Conservation (phyloP, 2,113 vertebrate species). For the Struthidea cinerea region DNA sequence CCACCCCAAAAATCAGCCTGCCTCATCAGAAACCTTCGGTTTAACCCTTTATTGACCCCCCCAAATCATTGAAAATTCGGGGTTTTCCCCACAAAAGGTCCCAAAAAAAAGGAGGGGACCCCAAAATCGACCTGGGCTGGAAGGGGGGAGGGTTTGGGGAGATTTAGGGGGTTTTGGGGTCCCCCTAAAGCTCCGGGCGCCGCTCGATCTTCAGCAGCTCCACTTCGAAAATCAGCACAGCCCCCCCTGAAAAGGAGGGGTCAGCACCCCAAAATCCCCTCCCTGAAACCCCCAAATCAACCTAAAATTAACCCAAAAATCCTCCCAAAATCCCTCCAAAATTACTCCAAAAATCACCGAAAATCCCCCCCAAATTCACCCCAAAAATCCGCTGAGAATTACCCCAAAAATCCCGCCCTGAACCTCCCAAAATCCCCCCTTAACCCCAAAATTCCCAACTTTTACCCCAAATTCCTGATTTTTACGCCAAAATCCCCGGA, state of each 20-base stretch:
- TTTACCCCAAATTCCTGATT: neutral
- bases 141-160: neutral
- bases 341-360: neutral
- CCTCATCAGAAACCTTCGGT: fast-evolving
- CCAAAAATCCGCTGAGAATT: neutral
- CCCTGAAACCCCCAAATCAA: neutral
- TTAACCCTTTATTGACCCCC: neutral
- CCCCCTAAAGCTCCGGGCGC: neutral
- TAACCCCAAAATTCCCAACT: neutral
- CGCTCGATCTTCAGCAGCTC: neutral
- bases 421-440: neutral
- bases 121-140: neutral
- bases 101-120: neutral
- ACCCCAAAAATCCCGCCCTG: neutral
- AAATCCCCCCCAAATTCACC: neutral
- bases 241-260: neutral
- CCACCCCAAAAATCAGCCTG: too few species aligned
- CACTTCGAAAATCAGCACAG: neutral
- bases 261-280: neutral
- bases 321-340: neutral
- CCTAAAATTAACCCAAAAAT: neutral
- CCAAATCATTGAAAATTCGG: neutral
- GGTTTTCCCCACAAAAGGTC: neutral
- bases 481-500: neutral
- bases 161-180: neutral